Evolutionary conservation across 2,797 vertebrate species (phyloP).

Genomic region (Ambastaia sidthimunki): DNA sequence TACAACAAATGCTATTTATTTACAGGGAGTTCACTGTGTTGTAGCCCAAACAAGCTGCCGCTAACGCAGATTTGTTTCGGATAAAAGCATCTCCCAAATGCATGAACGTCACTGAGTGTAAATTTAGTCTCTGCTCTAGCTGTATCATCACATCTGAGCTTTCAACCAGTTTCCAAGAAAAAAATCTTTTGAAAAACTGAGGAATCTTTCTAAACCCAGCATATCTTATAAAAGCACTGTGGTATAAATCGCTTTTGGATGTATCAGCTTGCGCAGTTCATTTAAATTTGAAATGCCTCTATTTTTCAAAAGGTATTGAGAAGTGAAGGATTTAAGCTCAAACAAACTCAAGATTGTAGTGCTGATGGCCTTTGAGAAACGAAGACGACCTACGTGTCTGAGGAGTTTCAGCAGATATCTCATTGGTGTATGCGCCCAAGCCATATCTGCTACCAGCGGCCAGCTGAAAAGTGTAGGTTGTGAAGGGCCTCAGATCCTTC

Average conservation of each 20-base stretch:
- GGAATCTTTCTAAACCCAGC: conserved; percentile 7
- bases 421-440: conserved; percentile 92
- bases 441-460: conserved; percentile 95
- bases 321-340: conserved; percentile 15
- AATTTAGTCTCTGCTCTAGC: conserved; percentile 15
- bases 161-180: conserved; percentile 65
- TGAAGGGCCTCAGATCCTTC: conserved; percentile 96
- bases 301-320: conserved; percentile 21
- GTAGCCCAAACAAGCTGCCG: too few relatives aligned
- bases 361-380: conserved; percentile 72
- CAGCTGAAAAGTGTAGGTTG: conserved; percentile 92
- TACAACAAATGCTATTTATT: too few relatives aligned
- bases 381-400: conserved; percentile 98
- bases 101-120: background rate
- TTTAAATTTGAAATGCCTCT: conserved; percentile 39
- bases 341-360: conserved; percentile 14
- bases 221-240: conserved; percentile 65
- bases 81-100: background rate
- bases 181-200: background rate
- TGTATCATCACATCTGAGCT: conserved; percentile 73
- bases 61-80: background rate
- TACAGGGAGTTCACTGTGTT: background rate
- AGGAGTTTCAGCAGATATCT: conserved; percentile 96
- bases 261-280: conserved; percentile 59
- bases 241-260: too few relatives aligned